These are phyloP conservation scores for Pristionchus entomophagus DNA, from an alignment of 2,888 invertebrate species.

Conservation along the genomic window DNA sequence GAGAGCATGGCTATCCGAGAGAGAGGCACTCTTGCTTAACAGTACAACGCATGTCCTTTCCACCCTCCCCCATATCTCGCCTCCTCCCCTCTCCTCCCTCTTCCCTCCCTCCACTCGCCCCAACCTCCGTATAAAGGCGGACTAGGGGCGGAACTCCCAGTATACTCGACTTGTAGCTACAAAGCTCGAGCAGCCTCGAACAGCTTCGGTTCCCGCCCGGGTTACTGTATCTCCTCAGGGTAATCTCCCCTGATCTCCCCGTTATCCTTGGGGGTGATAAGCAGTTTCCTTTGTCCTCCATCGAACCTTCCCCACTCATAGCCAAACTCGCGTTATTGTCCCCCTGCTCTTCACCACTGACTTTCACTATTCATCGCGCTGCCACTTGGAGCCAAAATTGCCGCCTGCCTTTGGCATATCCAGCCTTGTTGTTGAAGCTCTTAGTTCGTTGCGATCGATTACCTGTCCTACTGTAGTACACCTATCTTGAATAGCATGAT, in stretches of 20 bases:
- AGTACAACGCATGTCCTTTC: not conserved
- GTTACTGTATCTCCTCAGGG: not conserved
- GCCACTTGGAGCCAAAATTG: not conserved
- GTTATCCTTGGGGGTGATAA: conserved; percentile 10
- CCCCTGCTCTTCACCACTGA: not conserved
- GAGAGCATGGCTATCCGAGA: not conserved
- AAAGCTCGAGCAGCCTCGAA: not conserved
- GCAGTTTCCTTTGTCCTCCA: conserved; percentile 11
- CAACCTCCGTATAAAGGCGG: not conserved
- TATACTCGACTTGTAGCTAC: too few relatives aligned
- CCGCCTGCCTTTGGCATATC: not conserved
- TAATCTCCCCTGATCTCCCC: not conserved
- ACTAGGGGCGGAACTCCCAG: not conserved
- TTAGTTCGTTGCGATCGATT: too few relatives aligned
- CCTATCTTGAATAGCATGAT: too few relatives aligned
- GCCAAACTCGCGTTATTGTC: not conserved
- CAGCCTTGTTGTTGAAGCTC: too few relatives aligned
- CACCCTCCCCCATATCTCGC: not conserved
- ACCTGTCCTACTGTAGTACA: too few relatives aligned
- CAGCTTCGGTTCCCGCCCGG: not conserved
- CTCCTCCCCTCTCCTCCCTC: not conserved
- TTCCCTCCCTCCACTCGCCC: not conserved
- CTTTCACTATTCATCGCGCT: not conserved
- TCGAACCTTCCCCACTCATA: not conserved
- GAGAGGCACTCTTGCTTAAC: not conserved